Evolutionary conservation across 2,888 invertebrate species (phyloP).

Genomic region (Biston stratarius): DNA sequence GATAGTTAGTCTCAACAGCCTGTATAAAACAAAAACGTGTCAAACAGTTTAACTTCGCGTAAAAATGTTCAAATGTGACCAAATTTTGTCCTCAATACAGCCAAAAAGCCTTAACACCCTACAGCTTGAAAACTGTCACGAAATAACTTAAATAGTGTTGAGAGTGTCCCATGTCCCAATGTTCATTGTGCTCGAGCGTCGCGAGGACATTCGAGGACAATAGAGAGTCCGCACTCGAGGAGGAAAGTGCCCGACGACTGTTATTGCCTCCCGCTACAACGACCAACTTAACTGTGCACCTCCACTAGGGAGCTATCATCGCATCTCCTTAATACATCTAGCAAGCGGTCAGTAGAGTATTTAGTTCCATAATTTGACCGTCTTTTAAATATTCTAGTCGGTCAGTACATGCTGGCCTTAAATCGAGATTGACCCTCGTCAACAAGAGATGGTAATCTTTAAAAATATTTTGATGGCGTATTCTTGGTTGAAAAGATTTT

Average conservation of each 20-base stretch:
- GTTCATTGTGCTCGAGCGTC: slow-evolving; percentile 17
- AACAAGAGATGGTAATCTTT: slow-evolving; percentile 18
- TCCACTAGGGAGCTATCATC: background rate
- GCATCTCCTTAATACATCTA: background rate
- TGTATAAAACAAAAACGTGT: no score
- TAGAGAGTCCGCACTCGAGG: slow-evolving; percentile 22
- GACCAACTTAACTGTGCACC: background rate
- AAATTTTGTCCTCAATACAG: background rate
- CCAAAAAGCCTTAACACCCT: background rate
- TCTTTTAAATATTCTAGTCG: background rate
- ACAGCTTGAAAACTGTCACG: background rate
- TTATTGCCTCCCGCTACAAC: slow-evolving; percentile 34
- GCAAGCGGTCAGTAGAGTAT: no score
- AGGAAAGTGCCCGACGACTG: slow-evolving; percentile 32
- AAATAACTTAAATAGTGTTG: slow-evolving; percentile 14
- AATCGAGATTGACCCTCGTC: slow-evolving; percentile 40
- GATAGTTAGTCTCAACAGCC: no score
- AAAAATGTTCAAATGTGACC: no score
- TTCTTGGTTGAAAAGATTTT: background rate
- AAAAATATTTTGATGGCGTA: slow-evolving; percentile 8
- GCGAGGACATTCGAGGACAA: slow-evolving; percentile 7
- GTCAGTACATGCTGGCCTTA: slow-evolving; percentile 34
- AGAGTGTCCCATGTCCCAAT: slow-evolving; percentile 10
- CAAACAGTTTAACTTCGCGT: no score
- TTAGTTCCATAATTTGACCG: background rate